Conservation (phyloP, 2,888 invertebrate genomes). For the Digitonthophagus gazella region DNA sequence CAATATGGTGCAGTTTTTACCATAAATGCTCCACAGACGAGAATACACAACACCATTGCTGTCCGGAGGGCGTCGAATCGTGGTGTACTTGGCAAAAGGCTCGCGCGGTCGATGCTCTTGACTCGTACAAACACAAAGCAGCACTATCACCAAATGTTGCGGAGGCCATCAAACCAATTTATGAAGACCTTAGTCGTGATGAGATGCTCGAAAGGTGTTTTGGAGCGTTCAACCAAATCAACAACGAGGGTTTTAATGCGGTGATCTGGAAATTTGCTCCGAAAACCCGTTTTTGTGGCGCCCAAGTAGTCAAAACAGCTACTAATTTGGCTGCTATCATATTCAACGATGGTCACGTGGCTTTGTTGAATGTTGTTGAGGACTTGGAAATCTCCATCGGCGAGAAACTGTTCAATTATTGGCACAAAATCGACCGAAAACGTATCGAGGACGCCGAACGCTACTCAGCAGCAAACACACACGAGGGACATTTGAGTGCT, state of each 20-base stretch:
- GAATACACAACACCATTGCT: constrained; percentile 36
- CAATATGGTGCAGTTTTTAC: constrained; percentile 37
- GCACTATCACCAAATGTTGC: constrained; percentile 29
- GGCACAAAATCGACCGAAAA: no score
- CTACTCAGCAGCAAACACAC: no score
- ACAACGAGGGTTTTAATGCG: constrained; percentile 41
- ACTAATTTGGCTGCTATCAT: no score
- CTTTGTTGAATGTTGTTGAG: no score
- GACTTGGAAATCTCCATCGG: no score
- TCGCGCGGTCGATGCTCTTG: constrained; percentile 24
- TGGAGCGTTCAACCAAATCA: constrained; percentile 42
- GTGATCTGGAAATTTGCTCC: constrained; percentile 38
- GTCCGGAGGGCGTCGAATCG: constrained; percentile 29
- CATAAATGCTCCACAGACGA: constrained; percentile 37
- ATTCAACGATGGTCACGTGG: no score
- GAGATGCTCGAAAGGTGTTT: constrained; percentile 38
- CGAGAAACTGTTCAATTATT: neutral
- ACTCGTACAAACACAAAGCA: constrained; percentile 26
- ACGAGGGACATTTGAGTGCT: no score
- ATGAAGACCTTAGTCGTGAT: constrained; percentile 39
- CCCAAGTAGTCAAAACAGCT: no score
- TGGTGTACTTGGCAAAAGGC: constrained; percentile 33
- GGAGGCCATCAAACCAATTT: no score
- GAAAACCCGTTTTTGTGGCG: no score
- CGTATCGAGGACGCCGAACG: no score